These are phyloP conservation scores for Drosophila ficusphila DNA, from an alignment of 1,140 invertebrate species.

Conservation along the genomic window DNA sequence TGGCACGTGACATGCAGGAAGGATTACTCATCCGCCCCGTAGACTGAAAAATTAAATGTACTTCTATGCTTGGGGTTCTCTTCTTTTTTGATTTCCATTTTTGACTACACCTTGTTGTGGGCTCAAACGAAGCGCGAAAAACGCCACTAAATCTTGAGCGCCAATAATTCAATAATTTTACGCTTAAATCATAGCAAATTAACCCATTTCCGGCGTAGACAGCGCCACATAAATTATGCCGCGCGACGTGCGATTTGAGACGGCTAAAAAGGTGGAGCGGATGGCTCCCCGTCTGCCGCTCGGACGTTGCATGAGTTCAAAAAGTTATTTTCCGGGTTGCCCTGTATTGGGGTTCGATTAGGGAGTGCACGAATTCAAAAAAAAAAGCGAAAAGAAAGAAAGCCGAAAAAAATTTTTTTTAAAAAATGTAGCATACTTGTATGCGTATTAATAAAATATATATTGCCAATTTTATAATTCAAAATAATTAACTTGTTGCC, in stretches of 20 bases:
- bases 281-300: conserved; percentile 4
- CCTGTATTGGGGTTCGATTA: neutral
- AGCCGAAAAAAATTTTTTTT: neutral
- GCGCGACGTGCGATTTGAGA: conserved; percentile 36
- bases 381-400: no score
- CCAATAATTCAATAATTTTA: conserved; percentile 83
- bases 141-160: conserved; percentile 59
- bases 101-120: conserved; percentile 42
- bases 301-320: neutral
- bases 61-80: neutral
- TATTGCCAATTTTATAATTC: no score
- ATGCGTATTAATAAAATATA: neutral
- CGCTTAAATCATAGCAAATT: conserved; percentile 83
- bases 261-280: conserved; percentile 16
- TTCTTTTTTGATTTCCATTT: conserved; percentile 1
- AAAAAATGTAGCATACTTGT: neutral
- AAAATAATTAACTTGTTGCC: no score
- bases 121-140: conserved; percentile 58
- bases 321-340: neutral
- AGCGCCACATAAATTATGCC: conserved; percentile 80
- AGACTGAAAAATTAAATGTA: conserved; percentile 1
- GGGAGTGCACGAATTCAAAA: neutral
- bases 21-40: conserved; percentile 50
- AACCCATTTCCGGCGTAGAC: conserved; percentile 80
- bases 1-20: conserved; percentile 18